phyloP scores from a whole-genome alignment of 2,797 vertebrate genomes.

The Aerospiza tachiro region DNA sequence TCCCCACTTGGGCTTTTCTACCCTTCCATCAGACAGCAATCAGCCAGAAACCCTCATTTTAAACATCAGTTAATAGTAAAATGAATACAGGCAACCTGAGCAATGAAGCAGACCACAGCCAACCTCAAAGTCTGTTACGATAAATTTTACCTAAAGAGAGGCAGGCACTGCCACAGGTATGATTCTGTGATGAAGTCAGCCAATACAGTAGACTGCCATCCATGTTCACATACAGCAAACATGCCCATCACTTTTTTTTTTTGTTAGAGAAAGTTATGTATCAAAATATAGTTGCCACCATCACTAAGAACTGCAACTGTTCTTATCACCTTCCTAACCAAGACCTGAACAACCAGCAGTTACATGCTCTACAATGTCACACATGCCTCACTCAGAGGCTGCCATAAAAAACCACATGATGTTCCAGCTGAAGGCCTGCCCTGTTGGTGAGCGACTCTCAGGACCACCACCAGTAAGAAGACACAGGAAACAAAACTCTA shows the following conservation, averaged over 20 bases:
- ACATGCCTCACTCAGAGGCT: neutral
- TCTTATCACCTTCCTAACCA: neutral
- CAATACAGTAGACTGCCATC: neutral
- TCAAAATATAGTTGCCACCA: neutral
- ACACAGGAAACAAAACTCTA: neutral
- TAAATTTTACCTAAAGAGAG: neutral
- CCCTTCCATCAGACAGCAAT: neutral
- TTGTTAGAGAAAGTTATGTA: neutral
- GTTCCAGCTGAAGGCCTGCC: rapidly evolving
- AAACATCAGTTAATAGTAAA: neutral
- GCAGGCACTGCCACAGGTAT: neutral
- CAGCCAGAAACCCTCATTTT: neutral
- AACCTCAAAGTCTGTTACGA: neutral
- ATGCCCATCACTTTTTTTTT: neutral
- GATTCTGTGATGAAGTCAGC: neutral
- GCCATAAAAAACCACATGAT: neutral
- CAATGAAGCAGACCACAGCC: neutral
- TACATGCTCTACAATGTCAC: neutral
- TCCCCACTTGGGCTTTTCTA: neutral
- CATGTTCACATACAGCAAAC: neutral
- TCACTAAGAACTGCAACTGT: neutral
- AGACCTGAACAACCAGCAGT: neutral
- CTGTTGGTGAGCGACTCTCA: neutral
- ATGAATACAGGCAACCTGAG: neutral
- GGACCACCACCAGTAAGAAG: neutral